phyloP scores from a whole-genome alignment of 92 coral and sea anemone genomes.

The Virgularia gustaviana region DNA sequence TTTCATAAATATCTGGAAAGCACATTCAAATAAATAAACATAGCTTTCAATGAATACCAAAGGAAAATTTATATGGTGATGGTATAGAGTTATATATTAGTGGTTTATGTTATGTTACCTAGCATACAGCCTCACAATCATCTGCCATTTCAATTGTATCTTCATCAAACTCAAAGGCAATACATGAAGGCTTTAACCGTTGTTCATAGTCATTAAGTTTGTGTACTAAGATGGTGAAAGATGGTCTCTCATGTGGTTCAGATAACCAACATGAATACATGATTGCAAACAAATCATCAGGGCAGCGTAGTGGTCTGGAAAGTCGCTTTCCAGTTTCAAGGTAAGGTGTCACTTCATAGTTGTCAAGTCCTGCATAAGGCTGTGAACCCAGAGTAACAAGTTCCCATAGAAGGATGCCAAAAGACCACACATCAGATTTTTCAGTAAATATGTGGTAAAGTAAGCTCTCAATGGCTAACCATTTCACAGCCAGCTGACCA shows the following conservation, averaged over 20 bases:
- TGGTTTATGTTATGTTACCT: no score
- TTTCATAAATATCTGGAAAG: no score
- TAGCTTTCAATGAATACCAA: no score
- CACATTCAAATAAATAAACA: no score
- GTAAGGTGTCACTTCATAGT: constrained; percentile 17
- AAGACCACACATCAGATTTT: constrained; percentile 34
- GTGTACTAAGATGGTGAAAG: constrained; percentile 25
- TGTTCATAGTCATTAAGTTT: constrained; percentile 30
- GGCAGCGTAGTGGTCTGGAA: constrained; percentile 26
- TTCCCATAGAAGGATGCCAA: constrained; percentile 34
- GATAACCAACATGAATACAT: constrained; percentile 25
- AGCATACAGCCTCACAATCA: constrained; percentile 20
- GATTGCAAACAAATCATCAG: constrained; percentile 30
- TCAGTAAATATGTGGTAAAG: constrained; percentile 34
- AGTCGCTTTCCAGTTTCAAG: constrained; percentile 26
- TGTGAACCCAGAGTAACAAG: constrained; percentile 35
- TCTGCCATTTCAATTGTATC: constrained; percentile 36
- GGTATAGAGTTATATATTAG: no score
- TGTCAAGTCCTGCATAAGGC: constrained; percentile 38
- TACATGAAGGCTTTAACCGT: constrained; percentile 22
- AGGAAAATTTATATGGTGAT: no score
- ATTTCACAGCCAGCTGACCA: constrained; percentile 25
- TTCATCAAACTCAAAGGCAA: constrained; percentile 35
- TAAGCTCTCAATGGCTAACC: constrained; percentile 27
- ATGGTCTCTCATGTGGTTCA: constrained; percentile 16